These are phyloP conservation scores for Drosophila niveifrons DNA, from an alignment of 2,888 invertebrate genomes.

Conservation along the genomic window DNA sequence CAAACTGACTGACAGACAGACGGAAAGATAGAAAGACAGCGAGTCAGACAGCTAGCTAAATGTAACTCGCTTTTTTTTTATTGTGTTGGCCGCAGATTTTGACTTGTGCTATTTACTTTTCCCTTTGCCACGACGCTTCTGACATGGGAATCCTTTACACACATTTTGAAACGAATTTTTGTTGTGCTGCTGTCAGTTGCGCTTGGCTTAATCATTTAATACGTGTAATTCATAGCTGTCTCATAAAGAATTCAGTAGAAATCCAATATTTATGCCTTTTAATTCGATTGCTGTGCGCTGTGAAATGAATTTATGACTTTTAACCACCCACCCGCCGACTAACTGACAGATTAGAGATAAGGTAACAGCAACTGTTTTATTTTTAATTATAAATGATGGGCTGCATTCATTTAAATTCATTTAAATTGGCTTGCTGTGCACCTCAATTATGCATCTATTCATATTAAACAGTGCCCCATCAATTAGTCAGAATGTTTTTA, in stretches of 20 bases:
- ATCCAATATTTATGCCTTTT: conserved; percentile 26
- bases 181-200: conserved; percentile 28
- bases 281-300: conserved; percentile 33
- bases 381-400: conserved; percentile 29
- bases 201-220: conserved; percentile 32
- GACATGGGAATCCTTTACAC: conserved; percentile 2
- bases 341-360: conserved; percentile 17
- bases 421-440: conserved; percentile 12
- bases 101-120: conserved; percentile 36
- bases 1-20: conserved; percentile 26
- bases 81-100: conserved; percentile 52
- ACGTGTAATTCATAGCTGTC: conserved; percentile 40
- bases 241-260: conserved; percentile 39
- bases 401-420: conserved; percentile 25
- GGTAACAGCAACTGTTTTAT: conserved; percentile 22
- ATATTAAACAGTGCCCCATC: conserved; percentile 11
- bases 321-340: neutral
- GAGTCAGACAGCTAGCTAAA: conserved; percentile 35
- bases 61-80: conserved; percentile 40
- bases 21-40: neutral
- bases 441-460: conserved; percentile 16
- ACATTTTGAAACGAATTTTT: neutral
- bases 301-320: conserved; percentile 19
- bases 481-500: conserved; percentile 5
- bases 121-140: neutral